phyloP scores from a whole-genome alignment of 2,888 invertebrate species.

The Lasioglossum leucozonium region DNA sequence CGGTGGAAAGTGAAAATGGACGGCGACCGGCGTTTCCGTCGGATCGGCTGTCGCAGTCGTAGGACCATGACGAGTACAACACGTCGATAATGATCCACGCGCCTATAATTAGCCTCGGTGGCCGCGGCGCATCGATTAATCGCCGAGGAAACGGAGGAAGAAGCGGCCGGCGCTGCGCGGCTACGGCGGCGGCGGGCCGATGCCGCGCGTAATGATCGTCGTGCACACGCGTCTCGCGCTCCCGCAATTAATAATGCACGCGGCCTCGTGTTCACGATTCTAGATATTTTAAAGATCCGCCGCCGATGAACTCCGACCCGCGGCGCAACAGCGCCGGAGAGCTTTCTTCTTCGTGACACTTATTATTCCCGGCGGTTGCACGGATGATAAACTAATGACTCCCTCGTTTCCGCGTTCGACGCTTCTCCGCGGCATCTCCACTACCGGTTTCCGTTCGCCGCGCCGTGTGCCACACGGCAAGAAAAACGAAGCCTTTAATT shows the following conservation, averaged over 20 bases:
- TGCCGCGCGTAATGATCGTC: conserved; percentile 58
- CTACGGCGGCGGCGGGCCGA: conserved; percentile 19
- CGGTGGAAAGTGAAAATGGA: conserved; percentile 66
- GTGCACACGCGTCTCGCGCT: conserved; percentile 52
- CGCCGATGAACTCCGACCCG: conserved; percentile 56
- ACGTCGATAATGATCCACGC: conserved; percentile 68
- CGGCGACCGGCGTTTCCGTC: conserved; percentile 47
- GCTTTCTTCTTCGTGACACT: conserved; percentile 65
- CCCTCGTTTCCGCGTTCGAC: conserved; percentile 40
- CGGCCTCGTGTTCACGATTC: conserved; percentile 48
- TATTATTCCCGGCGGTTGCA: conserved; percentile 41
- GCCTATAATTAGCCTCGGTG: conserved; percentile 65
- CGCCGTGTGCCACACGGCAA: neutral
- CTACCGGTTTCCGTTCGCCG: conserved; percentile 23
- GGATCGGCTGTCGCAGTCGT: conserved; percentile 27
- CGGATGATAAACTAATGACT: conserved; percentile 51
- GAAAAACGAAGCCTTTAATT: conserved; percentile 19
- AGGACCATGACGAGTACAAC: conserved; percentile 39
- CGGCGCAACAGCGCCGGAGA: conserved; percentile 16
- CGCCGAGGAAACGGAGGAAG: conserved; percentile 32
- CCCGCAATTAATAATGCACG: conserved; percentile 63
- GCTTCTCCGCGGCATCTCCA: neutral
- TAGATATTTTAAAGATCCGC: conserved; percentile 46
- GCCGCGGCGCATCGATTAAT: conserved; percentile 52
- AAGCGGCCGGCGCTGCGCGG: neutral